A percentile compares a stretch with the other conserved stretches of the same genome.
phyloP scores from a whole-genome alignment of 2,113 vertebrate genomes.

The Colossoma macropomum region DNA sequence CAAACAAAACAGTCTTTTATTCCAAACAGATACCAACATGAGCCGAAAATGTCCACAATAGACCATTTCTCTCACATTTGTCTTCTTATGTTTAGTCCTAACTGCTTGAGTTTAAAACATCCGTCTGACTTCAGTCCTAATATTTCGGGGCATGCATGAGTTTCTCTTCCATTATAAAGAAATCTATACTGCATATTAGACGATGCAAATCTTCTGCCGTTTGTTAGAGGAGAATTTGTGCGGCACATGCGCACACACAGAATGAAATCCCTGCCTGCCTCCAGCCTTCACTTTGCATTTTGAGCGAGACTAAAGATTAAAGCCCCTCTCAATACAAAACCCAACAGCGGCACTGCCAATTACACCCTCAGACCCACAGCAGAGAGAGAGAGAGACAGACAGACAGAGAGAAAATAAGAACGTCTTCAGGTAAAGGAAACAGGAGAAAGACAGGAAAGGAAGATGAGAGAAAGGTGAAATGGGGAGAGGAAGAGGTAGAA shows the following conservation, averaged over 20 bases:
- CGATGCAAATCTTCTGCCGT: slow-evolving; percentile 15
- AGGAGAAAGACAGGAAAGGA: slow-evolving; percentile 11
- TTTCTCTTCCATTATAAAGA: background rate
- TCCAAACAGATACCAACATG: too few species aligned
- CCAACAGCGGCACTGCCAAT: slow-evolving; percentile 58
- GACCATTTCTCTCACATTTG: too few species aligned
- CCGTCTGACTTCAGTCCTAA: background rate
- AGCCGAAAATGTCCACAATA: too few species aligned
- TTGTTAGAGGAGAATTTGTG: slow-evolving; percentile 41
- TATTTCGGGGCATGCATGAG: background rate
- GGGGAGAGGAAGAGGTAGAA: slow-evolving; percentile 24
- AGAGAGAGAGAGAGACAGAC: slow-evolving; percentile 2
- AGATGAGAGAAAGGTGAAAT: slow-evolving; percentile 48
- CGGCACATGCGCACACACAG: slow-evolving; percentile 30
- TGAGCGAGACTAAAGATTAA: slow-evolving; percentile 76
- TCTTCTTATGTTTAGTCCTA: background rate
- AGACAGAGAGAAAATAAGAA: slow-evolving; percentile 11
- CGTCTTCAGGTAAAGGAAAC: background rate
- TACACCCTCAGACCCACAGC: slow-evolving; percentile 60
- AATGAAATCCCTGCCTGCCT: slow-evolving; percentile 60
- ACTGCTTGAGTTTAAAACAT: background rate
- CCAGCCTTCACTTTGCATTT: slow-evolving; percentile 69
- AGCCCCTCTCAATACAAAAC: slow-evolving; percentile 64
- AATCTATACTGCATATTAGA: slow-evolving; percentile 16
- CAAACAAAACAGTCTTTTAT: too few species aligned